Evolutionary conservation across 2,113 vertebrate species (phyloP), one percentile per base, ranked within the genome.

Genomic region (Dipodomys ordii): DNA sequence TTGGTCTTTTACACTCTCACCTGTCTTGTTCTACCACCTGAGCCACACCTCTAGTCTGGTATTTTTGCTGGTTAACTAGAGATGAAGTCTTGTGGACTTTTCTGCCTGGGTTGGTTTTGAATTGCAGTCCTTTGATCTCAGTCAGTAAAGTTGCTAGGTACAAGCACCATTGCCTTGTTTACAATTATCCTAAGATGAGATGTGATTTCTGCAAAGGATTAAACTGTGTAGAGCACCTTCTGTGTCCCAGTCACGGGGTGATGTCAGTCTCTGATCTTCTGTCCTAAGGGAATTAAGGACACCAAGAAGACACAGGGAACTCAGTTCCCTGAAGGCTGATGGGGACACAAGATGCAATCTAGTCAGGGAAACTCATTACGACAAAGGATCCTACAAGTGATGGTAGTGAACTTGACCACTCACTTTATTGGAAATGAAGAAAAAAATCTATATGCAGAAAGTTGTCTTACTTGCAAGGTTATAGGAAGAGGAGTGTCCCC

Each of bases 121-220:
- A 49, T 12, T 49, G 49, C 49, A 49, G 49, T 49, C 49, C 49
- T 11, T 10, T 49, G 49, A 49, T 49, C 49, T 49, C 49, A 49
- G 49, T 49, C 49, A 49, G 49, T 12, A 39, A 39, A 49, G 49
- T 49, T 12, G 12, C 49, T 39, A 49, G 49, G 49, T 49, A 49
- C 49, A 49, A 7, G 49, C 39, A 39, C 39, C 39, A 39, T 39
- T 39, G 39, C 49, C 49, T 49, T 49, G 49, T 49, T 49, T 49
- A 49, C 49, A 9, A 49, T 49, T 49, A 49, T 49, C 49, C 49
- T 49, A 49, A 12, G 49, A 49, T 49, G 49, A 49, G 49, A 72
- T 46, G 35, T 27, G 74, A 78, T 78, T 89, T 93, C 76, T 67
- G 18, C 69, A 93, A 85, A 86, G 72, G 35, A 86, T 72, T 91